Evolutionary conservation across 1,140 invertebrate genomes (phyloP), one percentile per base, ranked within the genome.

Genomic region (Dendroctonus valens): DNA sequence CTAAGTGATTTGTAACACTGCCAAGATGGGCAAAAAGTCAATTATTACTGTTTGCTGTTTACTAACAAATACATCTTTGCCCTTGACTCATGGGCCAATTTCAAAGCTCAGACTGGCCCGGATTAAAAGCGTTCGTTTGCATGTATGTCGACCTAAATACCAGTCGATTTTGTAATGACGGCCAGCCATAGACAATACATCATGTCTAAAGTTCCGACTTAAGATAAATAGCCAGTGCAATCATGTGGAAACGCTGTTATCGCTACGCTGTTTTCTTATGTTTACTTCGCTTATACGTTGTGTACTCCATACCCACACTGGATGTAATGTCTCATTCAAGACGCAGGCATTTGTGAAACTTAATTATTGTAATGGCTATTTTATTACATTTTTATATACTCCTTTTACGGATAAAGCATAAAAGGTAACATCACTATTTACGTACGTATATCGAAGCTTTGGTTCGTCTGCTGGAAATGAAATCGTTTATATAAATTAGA

Each of bases 121-220:
- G 48, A 51, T 60, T 60, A 50, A 55, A 58, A 49, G 48, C 42
- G 61, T 48, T 54, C 61, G 61, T 65, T 65, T 58, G 53, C 53
- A 58, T 58, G 44, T 51, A 51, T 39, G 11, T 39, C 67, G 70
- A 72, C 72, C 72, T 73, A 73, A 73, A 73, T 73, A 73, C 72
- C 72, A 62, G 58, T 51, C 65, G 72, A 72, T 73, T 72, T 73
- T 72, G 72, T 73, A 73, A 73, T 69, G 67, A 67, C 61, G 65
- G 67, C 67, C 70, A 68, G 67, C 65, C 59, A 73, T 73, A 73
- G 70, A 73, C 72, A 73, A 73, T 73, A 73, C 68, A 73, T 73
- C 72, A 73, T 73, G 72, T 69, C 72, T 70, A 60, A 69, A 66
- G 67, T 67, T 64, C 61, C 65, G 69, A 54, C 68, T 68, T 68